Evolutionary conservation across 1,140 invertebrate species (phyloP), one percentile per base, ranked within the genome.

Genomic region (Rhyacophila brunnea): DNA sequence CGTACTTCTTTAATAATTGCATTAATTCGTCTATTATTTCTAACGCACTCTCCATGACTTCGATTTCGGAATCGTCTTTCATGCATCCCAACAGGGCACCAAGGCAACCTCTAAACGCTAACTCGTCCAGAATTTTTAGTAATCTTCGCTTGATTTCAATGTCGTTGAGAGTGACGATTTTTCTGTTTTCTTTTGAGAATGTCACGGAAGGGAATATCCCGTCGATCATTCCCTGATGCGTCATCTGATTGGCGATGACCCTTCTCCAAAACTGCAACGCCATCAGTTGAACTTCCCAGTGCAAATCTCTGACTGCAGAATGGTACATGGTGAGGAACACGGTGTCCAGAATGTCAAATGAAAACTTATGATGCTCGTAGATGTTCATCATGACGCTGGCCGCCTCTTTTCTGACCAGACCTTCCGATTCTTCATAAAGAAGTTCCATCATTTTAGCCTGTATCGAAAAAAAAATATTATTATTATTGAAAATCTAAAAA

Each of bases 211-310:
- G 89, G 72, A 92, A 92, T 0, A 76, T 77, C 0, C 87, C 86
- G 67, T 92, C 88, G 1, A 91, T 81, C 86, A 91, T 89, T 20
- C 89, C 89, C 73, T 91, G 87, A 67, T 89, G 81, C 0, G 74
- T 80, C 1, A 90, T 69, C 58, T 85, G 78, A 1, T 81, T 79
- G 11, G 81, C 74, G 11, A 90, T 86, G 11, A 88, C 83, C 18
- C 82, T 71, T 35, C 79, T 78, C 89, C 89, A 92, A 61, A 87
- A 91, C 43, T 82, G 73, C 0, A 92, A 66, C 0, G 86, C 85
- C 46, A 81, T 83, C 0, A 86, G 66, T 70, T 90, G 89, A 0
- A 90, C 88, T 71, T 91, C 89, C 88, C 89, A 89, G 66, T 91
- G 85, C 40, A 91, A 80, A 72, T 91, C 90, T 3, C 80, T 78